These are phyloP conservation scores for Dinocampus coccinellae DNA, from an alignment of 2,888 invertebrate genomes.

Conservation along the genomic window DNA sequence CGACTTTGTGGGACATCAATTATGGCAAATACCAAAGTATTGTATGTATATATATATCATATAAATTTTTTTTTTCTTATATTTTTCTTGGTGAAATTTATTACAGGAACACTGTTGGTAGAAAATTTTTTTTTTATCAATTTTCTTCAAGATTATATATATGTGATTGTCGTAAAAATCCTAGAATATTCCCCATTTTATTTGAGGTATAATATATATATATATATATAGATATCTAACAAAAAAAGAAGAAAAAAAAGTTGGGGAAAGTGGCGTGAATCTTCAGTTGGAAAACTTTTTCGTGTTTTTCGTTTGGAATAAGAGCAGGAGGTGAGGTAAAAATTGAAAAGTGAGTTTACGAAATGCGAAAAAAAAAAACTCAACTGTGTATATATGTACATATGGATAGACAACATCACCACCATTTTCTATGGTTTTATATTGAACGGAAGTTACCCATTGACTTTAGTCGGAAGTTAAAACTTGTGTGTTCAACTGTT, in stretches of 20 bases:
- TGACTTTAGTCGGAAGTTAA: constrained; percentile 12
- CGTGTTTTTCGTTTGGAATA: neutral
- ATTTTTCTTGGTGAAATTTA: neutral
- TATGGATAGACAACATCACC: neutral
- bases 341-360: constrained; percentile 13
- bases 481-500: neutral
- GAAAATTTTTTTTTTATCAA: neutral
- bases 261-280: neutral
- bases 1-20: neutral
- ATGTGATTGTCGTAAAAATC: neutral
- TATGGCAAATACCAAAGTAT: neutral
- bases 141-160: neutral
- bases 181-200: neutral
- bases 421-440: neutral
- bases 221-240: neutral
- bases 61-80: neutral
- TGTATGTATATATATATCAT: neutral
- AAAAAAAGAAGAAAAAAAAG: neutral
- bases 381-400: neutral
- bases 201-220: neutral
- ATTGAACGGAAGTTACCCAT: constrained; percentile 10
- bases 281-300: constrained; percentile 1
- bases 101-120: neutral
- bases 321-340: neutral
- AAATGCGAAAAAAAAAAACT: constrained; percentile 8